These are phyloP conservation scores for Temnothorax curvispinosus DNA, from an alignment of 1,140 invertebrate species.

Conservation along the genomic window DNA sequence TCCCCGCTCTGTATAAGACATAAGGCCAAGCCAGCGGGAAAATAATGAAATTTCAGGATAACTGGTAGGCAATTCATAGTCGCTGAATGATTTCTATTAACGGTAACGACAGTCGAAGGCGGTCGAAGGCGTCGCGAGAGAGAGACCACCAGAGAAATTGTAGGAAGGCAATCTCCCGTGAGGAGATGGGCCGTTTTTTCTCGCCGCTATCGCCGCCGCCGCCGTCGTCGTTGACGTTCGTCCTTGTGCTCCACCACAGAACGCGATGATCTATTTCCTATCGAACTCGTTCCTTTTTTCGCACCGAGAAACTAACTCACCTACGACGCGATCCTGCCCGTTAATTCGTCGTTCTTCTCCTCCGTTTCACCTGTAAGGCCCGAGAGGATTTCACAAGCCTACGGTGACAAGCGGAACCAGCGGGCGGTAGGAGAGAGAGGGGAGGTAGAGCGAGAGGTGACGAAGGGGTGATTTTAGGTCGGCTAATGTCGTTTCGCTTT, in stretches of 20 bases:
- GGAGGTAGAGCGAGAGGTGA: neutral
- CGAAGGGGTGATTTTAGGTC: slow-evolving; percentile 84
- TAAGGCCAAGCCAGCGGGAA: slow-evolving; percentile 70
- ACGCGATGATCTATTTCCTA: slow-evolving; percentile 85
- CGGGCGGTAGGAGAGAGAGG: neutral
- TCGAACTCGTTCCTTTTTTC: slow-evolving; percentile 74
- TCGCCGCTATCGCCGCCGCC: slow-evolving; percentile 21
- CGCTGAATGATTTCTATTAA: slow-evolving; percentile 83
- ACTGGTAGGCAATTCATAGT: slow-evolving; percentile 83
- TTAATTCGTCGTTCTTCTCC: slow-evolving; percentile 52
- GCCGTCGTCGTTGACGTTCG: slow-evolving; percentile 6
- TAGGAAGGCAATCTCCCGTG: slow-evolving; percentile 85
- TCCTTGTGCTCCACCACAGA: slow-evolving; percentile 69
- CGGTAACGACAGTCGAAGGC: slow-evolving; percentile 65
- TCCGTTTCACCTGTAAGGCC: slow-evolving; percentile 69
- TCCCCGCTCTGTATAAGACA: slow-evolving; percentile 29
- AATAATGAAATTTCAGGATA: slow-evolving; percentile 86
- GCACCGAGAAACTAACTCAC: slow-evolving; percentile 49
- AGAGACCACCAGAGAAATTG: slow-evolving; percentile 57
- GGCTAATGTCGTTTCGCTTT: slow-evolving; percentile 85
- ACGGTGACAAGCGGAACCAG: slow-evolving; percentile 69
- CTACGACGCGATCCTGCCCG: slow-evolving; percentile 64
- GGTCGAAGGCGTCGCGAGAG: slow-evolving; percentile 64
- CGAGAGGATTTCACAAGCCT: slow-evolving; percentile 14
- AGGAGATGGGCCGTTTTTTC: slow-evolving; percentile 83